These are phyloP conservation scores for Steatocranus sp. DNA, from an alignment of 2,797 vertebrate species.

Conservation along the genomic window DNA sequence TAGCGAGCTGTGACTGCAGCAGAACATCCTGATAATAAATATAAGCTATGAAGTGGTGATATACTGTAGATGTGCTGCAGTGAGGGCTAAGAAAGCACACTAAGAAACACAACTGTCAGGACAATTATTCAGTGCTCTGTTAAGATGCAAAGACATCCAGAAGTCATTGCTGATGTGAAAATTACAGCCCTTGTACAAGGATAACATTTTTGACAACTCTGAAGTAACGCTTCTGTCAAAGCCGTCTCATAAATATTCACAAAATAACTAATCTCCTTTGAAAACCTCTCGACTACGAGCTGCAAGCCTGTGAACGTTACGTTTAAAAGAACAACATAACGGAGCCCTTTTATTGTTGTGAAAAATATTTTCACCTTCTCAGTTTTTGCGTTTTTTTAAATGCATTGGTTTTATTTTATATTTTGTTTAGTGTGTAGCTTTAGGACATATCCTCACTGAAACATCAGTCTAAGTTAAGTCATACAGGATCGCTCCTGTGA, in stretches of 20 bases:
- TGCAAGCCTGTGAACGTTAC: not conserved
- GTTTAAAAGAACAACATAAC: not conserved
- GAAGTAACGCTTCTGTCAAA: slow-evolving; percentile 52
- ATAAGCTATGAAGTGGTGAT: not conserved
- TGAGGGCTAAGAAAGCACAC: not conserved
- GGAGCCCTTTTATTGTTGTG: not conserved
- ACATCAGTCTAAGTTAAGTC: not conserved
- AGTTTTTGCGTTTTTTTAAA: not conserved
- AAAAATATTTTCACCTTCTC: not conserved
- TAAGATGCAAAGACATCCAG: slow-evolving; percentile 28
- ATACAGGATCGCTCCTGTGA: not conserved
- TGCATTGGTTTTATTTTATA: not conserved
- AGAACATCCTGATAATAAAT: not conserved
- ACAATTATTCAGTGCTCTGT: slow-evolving; percentile 32
- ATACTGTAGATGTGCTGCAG: not conserved
- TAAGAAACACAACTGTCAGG: slow-evolving; percentile 24
- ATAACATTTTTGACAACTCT: slow-evolving; percentile 54
- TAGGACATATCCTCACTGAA: not conserved
- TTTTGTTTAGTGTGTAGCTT: not conserved
- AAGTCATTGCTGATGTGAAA: slow-evolving; percentile 42
- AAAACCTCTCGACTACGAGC: slow-evolving; percentile 13
- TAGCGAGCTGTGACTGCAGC: not conserved
- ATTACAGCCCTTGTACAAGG: slow-evolving; percentile 43
- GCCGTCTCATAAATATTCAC: slow-evolving; percentile 42
- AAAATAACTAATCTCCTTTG: slow-evolving; percentile 22